Conservation (phyloP, 2,888 invertebrate species). For the Drosophila flavopinicola region DNA sequence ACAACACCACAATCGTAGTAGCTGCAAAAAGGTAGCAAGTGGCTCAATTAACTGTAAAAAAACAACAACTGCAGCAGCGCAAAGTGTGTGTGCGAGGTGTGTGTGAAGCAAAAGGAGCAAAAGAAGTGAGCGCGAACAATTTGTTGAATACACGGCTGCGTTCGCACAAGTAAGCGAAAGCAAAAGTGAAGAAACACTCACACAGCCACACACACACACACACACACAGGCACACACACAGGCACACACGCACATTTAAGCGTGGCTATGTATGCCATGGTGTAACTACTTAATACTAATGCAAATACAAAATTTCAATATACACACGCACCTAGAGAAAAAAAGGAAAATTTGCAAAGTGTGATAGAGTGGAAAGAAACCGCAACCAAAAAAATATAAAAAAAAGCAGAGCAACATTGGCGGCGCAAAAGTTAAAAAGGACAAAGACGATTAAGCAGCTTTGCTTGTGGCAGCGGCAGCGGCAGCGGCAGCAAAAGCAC, state of each 20-base stretch:
- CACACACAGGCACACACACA: constrained; percentile 15
- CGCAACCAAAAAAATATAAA: constrained; percentile 33
- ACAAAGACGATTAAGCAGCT: constrained; percentile 76
- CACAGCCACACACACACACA: constrained; percentile 1
- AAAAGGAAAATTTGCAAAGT: constrained; percentile 41
- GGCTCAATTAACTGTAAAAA: constrained; percentile 72
- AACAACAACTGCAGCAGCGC: constrained; percentile 37
- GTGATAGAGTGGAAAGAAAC: constrained; percentile 52
- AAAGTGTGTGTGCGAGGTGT: constrained; percentile 33
- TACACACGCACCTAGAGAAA: constrained; percentile 38
- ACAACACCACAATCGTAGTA: neutral
- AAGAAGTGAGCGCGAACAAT: constrained; percentile 64
- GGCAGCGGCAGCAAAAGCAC: constrained; percentile 26
- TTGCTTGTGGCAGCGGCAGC: constrained; percentile 36
- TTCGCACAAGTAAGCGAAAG: constrained; percentile 46
- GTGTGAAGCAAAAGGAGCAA: constrained; percentile 31
- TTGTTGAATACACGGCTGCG: constrained; percentile 69
- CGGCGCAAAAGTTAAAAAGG: constrained; percentile 78
- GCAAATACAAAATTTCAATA: constrained; percentile 56
- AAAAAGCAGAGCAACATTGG: constrained; percentile 61
- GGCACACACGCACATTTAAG: constrained; percentile 1
- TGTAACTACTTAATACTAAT: constrained; percentile 52
- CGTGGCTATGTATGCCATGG: constrained; percentile 18
- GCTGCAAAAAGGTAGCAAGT: constrained; percentile 40
- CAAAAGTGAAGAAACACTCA: constrained; percentile 67